Base-by-base conservation (phyloP, 2,888 invertebrate species). In the Oscheius onirici region DNA sequence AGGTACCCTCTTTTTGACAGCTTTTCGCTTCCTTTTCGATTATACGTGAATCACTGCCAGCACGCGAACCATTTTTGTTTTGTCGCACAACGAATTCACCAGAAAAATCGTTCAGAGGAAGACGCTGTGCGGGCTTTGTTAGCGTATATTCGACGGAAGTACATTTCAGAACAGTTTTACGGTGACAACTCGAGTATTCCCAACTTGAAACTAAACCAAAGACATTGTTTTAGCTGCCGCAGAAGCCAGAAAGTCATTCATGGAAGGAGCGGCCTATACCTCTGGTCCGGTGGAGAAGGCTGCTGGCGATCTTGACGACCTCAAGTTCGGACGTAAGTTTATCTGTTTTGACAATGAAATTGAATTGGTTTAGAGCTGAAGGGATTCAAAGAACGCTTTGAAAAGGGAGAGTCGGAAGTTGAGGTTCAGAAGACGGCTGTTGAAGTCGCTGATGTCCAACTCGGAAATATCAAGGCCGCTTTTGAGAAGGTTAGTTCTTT, bases 351-450 rank as follows among this genome's bases (percentile, higher is more conserved):
- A 8, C 34, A 6, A 34, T 6, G 34, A 34, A 34, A 34, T 6
- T 6, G 34, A 3, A 34, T 34, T 34, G 5, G 34, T 34, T 34
- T 70, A 84, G 86, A 84, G 43, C 73, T 87, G 65, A 81, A 80
- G 72, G 77, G 81, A 40, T 84, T 87, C 79, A 87, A 87, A 68
- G 86, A 87, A 49, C 70, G 78, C 28, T 87, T 87, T 73, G 87
- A 87, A 72, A 83, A 84, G 55, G 79, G 83, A 61, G 78, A 73
- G 24, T 75, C 73, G 11, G 73, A 63, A 15, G 71, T 67, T 3
- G 79, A 81, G 24, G 74, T 73, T n/a, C 82, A 81, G 60, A 81
- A 80, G 58, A 79, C 83, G 11, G 75, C 72, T 41, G 79, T 86
- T 26, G 84, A 86, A 20, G 69, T 86, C 55, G 24, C 46, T n/a